Evolutionary conservation across 2,113 vertebrate species (phyloP), one percentile per base, ranked within the genome.

Genomic region (Pseudois nayaur): DNA sequence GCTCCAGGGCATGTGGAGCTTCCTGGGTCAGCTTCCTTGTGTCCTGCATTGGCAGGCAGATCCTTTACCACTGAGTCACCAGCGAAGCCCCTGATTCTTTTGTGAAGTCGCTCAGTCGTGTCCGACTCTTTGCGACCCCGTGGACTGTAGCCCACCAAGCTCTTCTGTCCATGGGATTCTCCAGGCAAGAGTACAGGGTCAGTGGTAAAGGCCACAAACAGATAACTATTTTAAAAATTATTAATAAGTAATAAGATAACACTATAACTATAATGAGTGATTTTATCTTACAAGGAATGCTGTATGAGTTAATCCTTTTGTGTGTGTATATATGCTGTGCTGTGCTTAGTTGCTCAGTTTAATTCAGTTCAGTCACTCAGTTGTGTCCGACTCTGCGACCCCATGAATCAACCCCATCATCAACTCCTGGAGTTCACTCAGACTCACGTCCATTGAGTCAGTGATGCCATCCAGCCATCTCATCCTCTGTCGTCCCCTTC

Each of bases 221-320:
- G 29, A 84, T 48, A 15, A 92, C 40, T 31, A 48, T 76, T 81
- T 96, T 89, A 71, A 83, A 81, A 74, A 59, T 45, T 33, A 59
- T 81, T 94, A 87, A 54, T 57, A 40, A 16, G 60, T 59, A 76
- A 74, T 60, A 50, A 87, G 23, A 19, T 79, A 74, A 54, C 6
- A 27, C 4, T 67, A 0, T 76, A 57, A 88, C 8, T 67, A 0
- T 67, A 59, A 91, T 8, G 15, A 23, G 43, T 93, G 16, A 60
- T 48, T 92, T 89, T 79, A 60, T 45, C 13, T 94, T 89, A 23
- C 0, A 43, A 64, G 15, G 55, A 96, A 54, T 12, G 48, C 15
- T 95, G 87, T 10, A 76, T 76, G 89, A 48, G 14, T 91, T 95
- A 93, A 74, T 78, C 52, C 29, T 96, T 54, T 83, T 74, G 21